Base-by-base conservation (phyloP, 2,888 invertebrate genomes). In the Omphaloscelis lunosa region DNA sequence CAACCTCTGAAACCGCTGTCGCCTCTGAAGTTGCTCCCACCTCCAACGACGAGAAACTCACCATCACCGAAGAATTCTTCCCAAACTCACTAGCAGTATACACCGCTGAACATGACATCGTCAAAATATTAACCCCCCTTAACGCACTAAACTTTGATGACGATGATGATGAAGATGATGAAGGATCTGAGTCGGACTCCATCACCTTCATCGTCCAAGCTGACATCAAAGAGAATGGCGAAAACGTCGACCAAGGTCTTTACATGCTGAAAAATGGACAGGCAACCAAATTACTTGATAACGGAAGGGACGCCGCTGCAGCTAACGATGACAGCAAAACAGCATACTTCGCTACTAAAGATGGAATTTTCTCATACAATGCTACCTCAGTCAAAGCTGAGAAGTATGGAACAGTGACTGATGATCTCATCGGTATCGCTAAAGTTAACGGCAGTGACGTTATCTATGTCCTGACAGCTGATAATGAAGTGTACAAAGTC, bases 391-490 rank as follows among this genome's bases (percentile, higher is more conserved):
- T 89, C 17, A 85, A 72, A 29, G 92, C 93, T 56, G 89, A 90
- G 1, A 94, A 94, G 88, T 94, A 92, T 53, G 94, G 94, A 1
- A 79, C 92, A 3, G 23, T 94, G 1, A 91, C 89, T 15, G 94
- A 95, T 41, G 92, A 86, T 51, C 86, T 94, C 4, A 91, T 93
- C 4, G 85, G 86, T 9, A 90, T 95, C 8, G 93, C 90, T 17
- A 92, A 92, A 86, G 86, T 80, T 0, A 94, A 94, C 61, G 88
- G 88, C 2, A 89, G 90, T 34, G 93, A 93, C 58, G 39, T 75
- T 0, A 87, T 96, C 4, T 96, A 94, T 82, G 91, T 93, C 34
- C 66, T 96, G 1, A 94, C 93, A 9, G 91, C 92, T 48, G 89
- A 93, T 34, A 87, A 93, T 29, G 86, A 91, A 41, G 66, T 96